These are phyloP conservation scores for Dioctria rufipes DNA, from an alignment of 2,888 invertebrate genomes.

Conservation along the genomic window DNA sequence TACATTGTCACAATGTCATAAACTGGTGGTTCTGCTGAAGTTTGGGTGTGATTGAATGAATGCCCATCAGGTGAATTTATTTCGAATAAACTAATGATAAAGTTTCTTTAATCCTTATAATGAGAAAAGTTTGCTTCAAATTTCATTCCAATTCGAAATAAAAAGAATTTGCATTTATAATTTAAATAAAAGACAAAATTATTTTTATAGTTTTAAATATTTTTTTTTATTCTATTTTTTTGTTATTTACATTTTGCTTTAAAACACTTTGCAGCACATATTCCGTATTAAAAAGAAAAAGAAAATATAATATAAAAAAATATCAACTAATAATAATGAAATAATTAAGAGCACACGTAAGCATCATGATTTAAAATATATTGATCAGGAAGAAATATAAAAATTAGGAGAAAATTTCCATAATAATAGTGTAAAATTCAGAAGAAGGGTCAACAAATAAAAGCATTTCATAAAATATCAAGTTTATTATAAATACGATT, in stretches of 20 bases:
- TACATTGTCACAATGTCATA: too few species aligned
- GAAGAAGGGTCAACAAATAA: conserved; percentile 48
- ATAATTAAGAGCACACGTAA: too few species aligned
- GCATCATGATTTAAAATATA: too few species aligned
- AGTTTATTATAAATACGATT: neutral
- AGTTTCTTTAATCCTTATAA: too few species aligned
- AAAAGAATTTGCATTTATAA: too few species aligned
- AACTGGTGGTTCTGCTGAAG: too few species aligned
- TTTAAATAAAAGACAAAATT: too few species aligned
- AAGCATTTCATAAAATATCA: conserved; percentile 37
- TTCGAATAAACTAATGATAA: too few species aligned
- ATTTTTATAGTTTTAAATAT: conserved; percentile 35
- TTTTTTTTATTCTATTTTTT: conserved; percentile 48
- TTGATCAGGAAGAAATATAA: neutral
- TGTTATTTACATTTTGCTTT: conserved; percentile 57
- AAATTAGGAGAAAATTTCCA: neutral
- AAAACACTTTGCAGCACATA: conserved; percentile 57
- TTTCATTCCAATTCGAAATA: too few species aligned
- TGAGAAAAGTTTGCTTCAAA: too few species aligned
- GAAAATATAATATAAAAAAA: conserved; percentile 52
- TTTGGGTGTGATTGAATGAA: too few species aligned
- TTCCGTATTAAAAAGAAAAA: conserved; percentile 47
- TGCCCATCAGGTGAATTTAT: too few species aligned
- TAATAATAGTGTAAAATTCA: conserved; percentile 15
- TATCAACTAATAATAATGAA: conserved; percentile 9